phyloP scores from a whole-genome alignment of 2,113 vertebrate species.

The Rhinolophus ferrumequinum region DNA sequence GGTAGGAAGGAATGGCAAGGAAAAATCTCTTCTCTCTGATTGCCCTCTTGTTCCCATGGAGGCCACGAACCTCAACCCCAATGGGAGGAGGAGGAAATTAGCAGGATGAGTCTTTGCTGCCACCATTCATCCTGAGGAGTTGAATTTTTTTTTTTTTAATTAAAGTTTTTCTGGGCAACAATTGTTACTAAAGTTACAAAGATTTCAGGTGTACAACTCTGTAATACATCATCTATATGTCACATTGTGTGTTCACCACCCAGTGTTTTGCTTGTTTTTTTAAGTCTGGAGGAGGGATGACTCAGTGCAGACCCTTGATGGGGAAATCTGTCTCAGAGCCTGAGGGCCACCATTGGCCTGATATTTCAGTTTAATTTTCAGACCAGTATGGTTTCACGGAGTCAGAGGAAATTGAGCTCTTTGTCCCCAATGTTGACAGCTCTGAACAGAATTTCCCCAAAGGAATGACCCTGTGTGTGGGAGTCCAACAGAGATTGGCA shows the following conservation, averaged over 20 bases:
- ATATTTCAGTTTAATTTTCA: constrained; percentile 40
- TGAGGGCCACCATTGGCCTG: neutral
- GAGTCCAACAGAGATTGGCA: neutral
- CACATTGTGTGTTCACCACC: too few relatives aligned
- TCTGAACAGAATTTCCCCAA: neutral
- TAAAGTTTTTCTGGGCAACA: too few relatives aligned
- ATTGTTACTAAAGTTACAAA: too few relatives aligned
- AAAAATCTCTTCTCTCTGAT: neutral
- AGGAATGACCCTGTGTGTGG: neutral
- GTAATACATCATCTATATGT: too few relatives aligned
- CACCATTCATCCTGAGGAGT: neutral
- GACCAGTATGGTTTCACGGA: neutral
- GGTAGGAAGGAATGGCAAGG: neutral
- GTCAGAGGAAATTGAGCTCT: constrained; percentile 12
- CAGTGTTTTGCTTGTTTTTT: too few relatives aligned
- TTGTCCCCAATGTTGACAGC: neutral
- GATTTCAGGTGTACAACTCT: too few relatives aligned
- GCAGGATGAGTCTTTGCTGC: neutral
- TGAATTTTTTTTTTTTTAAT: neutral
- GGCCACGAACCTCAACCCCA: neutral
- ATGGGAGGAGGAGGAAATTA: constrained; percentile 4
- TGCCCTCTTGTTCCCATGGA: constrained; percentile 3
- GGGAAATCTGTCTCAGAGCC: neutral
- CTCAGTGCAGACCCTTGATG: constrained; percentile 41
- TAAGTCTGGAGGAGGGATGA: neutral